Conservation (phyloP, 2,888 invertebrate genomes). For the Erynnis tages region DNA sequence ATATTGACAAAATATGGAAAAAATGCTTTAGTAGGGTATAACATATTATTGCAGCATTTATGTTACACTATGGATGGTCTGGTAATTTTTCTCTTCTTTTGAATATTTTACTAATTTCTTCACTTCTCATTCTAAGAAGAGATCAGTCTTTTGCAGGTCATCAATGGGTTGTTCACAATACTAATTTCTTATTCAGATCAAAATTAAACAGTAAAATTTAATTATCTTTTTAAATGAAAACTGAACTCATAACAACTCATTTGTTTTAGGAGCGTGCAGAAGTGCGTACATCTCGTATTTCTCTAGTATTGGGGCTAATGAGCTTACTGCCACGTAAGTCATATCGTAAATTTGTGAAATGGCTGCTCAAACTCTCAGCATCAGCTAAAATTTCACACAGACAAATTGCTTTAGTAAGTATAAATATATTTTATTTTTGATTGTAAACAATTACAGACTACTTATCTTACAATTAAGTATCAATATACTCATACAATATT, state of each 20-base stretch:
- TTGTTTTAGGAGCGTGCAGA: constrained; percentile 64
- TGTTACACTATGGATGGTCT: constrained; percentile 62
- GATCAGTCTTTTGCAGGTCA: too few relatives aligned
- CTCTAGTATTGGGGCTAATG: constrained; percentile 66
- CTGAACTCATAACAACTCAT: not conserved
- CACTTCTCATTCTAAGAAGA: too few relatives aligned
- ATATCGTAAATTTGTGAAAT: constrained; percentile 55
- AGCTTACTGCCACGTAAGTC: constrained; percentile 57
- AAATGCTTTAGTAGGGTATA: constrained; percentile 55
- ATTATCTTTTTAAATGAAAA: too few relatives aligned
- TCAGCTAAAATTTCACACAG: constrained; percentile 60
- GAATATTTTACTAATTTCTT: not conserved
- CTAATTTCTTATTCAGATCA: too few relatives aligned
- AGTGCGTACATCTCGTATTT: constrained; percentile 57
- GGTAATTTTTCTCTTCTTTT: constrained; percentile 55
- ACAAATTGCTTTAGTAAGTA: constrained; percentile 65
- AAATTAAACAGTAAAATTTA: too few relatives aligned
- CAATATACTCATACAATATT: too few relatives aligned
- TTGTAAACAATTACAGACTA: too few relatives aligned
- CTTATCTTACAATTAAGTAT: too few relatives aligned
- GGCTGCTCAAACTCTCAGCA: constrained; percentile 62
- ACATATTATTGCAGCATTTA: constrained; percentile 62
- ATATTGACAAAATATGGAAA: constrained; percentile 61
- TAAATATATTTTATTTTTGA: not conserved
- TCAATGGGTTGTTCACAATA: too few relatives aligned